Base-by-base conservation (phyloP, 2,113 vertebrate species). In the Circaetus gallicus region DNA sequence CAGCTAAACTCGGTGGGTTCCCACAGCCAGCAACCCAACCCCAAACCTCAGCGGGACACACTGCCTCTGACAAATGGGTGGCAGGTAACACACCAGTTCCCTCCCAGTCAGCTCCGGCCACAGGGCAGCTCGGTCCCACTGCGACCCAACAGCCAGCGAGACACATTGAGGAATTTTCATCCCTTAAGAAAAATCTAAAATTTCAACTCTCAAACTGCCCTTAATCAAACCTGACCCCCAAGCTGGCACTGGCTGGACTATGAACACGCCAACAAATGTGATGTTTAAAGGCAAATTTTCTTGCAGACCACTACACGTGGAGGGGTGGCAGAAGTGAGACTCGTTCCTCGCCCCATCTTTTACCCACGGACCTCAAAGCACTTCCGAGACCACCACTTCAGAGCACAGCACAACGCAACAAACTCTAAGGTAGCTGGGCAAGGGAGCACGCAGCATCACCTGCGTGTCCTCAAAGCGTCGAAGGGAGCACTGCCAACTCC, bases 391-490 rank as follows among this genome's bases (percentile, higher is more conserved):
- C 55, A 8, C 6, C 20, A 1, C 34, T 25, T 49, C 25, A 11
- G 59, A 73, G 71, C 38, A 18, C 34, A 32, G 40, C 45, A 31
- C 59, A 11, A 28, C 1, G 7, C 13, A 11, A 62, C 15, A 28
- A 36, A 9, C 47, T 2, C 71, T 13, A 6, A 47, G 20, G 36
- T 5, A 42, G 15, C 26, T 4, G 2, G 19, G 53, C 17, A 20
- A 29, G 47, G 53, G 47, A 40, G 22, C 28, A 31, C 1, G 1
- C 12, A 11, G 56, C 8, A 2, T 20, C 58, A 25, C 1, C 63
- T 3, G 10, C 21, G 1, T 0, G 3, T 32, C 79, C 67, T 20
- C 47, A 7, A 9, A 16, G 61, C 2, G 0, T 8, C 2, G 0
- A 18, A 32, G 31, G n/a, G 15, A 53, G 11, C 53, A 2, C 13